Evolutionary conservation across 2,797 vertebrate species (phyloP).

Genomic region (Channa striata): DNA sequence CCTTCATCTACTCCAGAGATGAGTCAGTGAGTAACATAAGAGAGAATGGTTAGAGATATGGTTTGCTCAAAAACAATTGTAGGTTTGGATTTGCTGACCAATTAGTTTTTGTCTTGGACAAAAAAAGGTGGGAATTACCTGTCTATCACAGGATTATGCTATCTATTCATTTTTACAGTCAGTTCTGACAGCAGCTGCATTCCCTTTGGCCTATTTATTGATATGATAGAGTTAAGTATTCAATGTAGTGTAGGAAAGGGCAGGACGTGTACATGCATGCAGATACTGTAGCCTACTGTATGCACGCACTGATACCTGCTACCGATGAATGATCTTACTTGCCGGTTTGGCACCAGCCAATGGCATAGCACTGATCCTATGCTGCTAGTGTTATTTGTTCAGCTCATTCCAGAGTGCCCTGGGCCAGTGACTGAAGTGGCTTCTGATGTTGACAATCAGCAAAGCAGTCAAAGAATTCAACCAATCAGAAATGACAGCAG

Average conservation of each 20-base stretch:
- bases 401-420: not conserved
- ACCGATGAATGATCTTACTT: conserved; percentile 6
- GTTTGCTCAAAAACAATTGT: not conserved
- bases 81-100: not conserved
- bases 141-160: not conserved
- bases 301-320: not conserved
- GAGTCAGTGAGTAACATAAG: not conserved
- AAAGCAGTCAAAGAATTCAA: conserved; percentile 6
- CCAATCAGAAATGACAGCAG: conserved; percentile 19
- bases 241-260: not conserved
- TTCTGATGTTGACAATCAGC: conserved; percentile 11
- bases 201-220: not conserved
- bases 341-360: not conserved
- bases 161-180: not conserved
- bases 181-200: conserved; percentile 8
- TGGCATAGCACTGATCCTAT: not conserved
- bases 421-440: not conserved
- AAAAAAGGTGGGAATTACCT: not conserved
- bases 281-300: not conserved
- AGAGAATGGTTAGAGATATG: no score
- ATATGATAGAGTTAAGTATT: not conserved
- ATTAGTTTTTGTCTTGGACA: not conserved
- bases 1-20: not conserved
- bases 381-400: conserved; percentile 3
- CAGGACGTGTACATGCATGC: conserved; percentile 23